Conservation (phyloP, 1,140 invertebrate species). For the Pachyrhynchus sulphureomaculatus region DNA sequence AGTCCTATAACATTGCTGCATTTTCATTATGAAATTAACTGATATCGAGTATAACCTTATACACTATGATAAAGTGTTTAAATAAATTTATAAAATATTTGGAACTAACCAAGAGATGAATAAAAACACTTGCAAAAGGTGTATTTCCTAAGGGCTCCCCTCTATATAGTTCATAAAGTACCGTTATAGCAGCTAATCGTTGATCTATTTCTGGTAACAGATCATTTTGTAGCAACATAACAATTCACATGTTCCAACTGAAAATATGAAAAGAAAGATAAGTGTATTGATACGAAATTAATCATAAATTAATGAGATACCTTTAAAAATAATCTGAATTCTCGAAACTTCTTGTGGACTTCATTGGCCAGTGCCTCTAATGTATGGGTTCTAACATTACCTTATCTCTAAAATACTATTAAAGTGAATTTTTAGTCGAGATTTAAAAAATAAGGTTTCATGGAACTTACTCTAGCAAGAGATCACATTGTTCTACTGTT, state of each 20-base stretch:
- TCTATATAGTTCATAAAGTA: constrained; percentile 71
- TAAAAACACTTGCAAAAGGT: constrained; percentile 72
- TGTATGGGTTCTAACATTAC: constrained; percentile 62
- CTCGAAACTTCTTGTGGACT: constrained; percentile 73
- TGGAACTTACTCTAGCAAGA: constrained; percentile 43
- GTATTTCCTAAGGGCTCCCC: constrained; percentile 66
- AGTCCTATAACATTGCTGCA: no score
- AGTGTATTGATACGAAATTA: constrained; percentile 20
- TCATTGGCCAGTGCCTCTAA: constrained; percentile 67
- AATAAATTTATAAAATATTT: no score
- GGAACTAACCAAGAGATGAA: constrained; percentile 64
- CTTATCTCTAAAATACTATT: constrained; percentile 63
- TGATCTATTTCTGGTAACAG: constrained; percentile 67
- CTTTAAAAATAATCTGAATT: constrained; percentile 77
- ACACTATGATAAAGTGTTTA: no score
- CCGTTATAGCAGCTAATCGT: constrained; percentile 65
- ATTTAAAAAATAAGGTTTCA: not conserved
- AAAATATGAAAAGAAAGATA: constrained; percentile 37
- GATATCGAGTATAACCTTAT: no score
- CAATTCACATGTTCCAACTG: constrained; percentile 63
- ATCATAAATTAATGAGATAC: constrained; percentile 47
- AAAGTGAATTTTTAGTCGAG: constrained; percentile 2
- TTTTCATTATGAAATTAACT: no score
- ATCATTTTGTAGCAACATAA: constrained; percentile 73
- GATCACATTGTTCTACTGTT: constrained; percentile 45